These are phyloP conservation scores for Drosophila athabasca DNA, from an alignment of 1,140 invertebrate genomes.

Conservation along the genomic window DNA sequence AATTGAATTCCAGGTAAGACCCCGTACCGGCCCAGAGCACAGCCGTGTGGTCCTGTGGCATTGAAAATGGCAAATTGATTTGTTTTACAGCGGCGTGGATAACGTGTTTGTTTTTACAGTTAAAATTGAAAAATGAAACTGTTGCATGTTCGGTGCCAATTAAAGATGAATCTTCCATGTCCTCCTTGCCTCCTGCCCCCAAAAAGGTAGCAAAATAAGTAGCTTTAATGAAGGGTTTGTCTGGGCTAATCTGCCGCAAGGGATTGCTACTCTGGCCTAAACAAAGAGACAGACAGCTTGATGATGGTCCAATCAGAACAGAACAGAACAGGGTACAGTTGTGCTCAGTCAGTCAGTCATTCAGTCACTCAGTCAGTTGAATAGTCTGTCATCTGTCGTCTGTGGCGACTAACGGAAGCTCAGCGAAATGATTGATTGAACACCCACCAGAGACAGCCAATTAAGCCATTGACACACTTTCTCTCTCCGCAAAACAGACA, in stretches of 20 bases:
- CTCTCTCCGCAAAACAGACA: not conserved
- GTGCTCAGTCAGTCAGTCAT: conserved; percentile 4
- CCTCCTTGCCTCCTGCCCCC: conserved; percentile 1
- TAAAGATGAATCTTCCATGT: conserved; percentile 46
- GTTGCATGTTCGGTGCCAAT: conserved; percentile 75
- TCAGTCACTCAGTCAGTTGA: conserved; percentile 33
- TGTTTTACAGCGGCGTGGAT: conserved; percentile 68
- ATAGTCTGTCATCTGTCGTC: not conserved
- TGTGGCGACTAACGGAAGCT: conserved; percentile 29
- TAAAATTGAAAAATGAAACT: conserved; percentile 80
- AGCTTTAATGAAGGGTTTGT: conserved; percentile 74
- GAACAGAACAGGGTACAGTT: conserved; percentile 14
- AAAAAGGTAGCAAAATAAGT: conserved; percentile 65
- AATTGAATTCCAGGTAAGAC: conserved; percentile 70
- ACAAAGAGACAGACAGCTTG: conserved; percentile 53
- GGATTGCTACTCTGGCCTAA: conserved; percentile 22
- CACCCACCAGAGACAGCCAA: conserved; percentile 50
- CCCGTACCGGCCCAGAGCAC: not conserved
- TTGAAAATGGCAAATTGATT: conserved; percentile 65
- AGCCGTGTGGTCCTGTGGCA: conserved; percentile 58
- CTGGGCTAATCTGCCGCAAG: conserved; percentile 40
- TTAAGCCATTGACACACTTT: conserved; percentile 77
- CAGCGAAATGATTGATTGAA: conserved; percentile 63
- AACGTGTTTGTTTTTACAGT: conserved; percentile 81
- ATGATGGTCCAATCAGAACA: conserved; percentile 10